phyloP scores from a whole-genome alignment of 1,140 invertebrate species.

The Brachionus rotundiformis region DNA sequence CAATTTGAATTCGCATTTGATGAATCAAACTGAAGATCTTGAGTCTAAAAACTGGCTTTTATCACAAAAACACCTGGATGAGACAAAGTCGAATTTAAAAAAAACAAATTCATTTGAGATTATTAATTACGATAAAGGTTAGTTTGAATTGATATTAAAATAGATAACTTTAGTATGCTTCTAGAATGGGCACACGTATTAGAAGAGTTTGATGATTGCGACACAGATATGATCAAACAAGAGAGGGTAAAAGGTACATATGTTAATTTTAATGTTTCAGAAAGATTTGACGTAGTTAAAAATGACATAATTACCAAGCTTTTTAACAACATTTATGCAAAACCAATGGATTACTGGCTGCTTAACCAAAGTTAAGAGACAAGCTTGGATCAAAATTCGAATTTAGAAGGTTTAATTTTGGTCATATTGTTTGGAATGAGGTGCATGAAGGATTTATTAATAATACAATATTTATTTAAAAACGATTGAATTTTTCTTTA shows the following conservation, averaged over 20 bases:
- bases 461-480: constrained; percentile 6
- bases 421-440: background rate
- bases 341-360: background rate
- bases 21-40: background rate
- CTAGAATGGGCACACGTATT: background rate
- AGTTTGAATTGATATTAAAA: background rate
- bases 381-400: constrained; percentile 18
- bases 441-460: background rate
- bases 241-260: background rate
- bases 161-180: background rate
- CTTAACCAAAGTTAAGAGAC: background rate
- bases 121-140: constrained; percentile 32
- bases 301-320: background rate
- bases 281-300: background rate
- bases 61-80: background rate
- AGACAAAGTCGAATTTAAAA: background rate
- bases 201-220: background rate
- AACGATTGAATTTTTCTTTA: background rate
- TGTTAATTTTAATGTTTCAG: background rate
- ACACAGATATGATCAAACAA: background rate
- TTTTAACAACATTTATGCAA: background rate
- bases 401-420: constrained; percentile 38
- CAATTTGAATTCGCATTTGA: background rate
- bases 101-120: constrained; percentile 31
- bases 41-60: background rate